Base-by-base conservation (phyloP, 2,888 invertebrate genomes). In the Drosophila suboccidentalis region DNA sequence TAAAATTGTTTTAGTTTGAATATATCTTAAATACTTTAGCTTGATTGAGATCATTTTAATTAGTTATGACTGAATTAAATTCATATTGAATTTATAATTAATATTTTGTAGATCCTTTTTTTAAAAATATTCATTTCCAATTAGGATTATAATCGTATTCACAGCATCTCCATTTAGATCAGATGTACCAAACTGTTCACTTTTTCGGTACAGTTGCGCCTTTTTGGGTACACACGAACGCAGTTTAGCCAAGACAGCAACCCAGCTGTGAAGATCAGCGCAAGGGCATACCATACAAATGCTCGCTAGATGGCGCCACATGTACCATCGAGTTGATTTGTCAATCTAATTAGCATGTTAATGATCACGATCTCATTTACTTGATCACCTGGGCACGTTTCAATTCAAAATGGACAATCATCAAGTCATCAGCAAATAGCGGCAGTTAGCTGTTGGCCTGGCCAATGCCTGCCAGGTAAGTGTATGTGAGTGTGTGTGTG, bases 341-440 rank as follows among this genome's bases (percentile, higher is more conserved):
- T 2, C 10, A 43, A 19, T 19, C 15, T 32, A 62, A 77, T 71
- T 59, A 44, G 34, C 46, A 64, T 51, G 29, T 39, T 38, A 8
- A 22, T 39, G 9, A 22, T 39, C 1, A 9, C 39, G 32, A 62
- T 57, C 60, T 22, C 22, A 44, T 63, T 53, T 63, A 44, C 60
- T 53, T 63, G 70, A 32, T 29, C 39, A 54, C 17, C 36, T 54
- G 44, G 29, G 39, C 55, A 29, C 49, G 41, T 58, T 54, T 38
- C 32, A 41, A 29, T 77, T 41, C 44, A 46, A 73, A 76, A 60
- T 65, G 67, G 66, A 51, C 82, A 73, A 72, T 61, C 66, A 79
- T 60, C 57, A 68, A 79, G 60, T 66, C 71, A 71, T 82, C 53
- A 69, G 61, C 39, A 67, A 75, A 73, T 70, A 77, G 87, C 87